Evolutionary conservation across 2,888 invertebrate species (phyloP), one percentile per base, ranked within the genome.

Genomic region (Ormyrus pomaceus): DNA sequence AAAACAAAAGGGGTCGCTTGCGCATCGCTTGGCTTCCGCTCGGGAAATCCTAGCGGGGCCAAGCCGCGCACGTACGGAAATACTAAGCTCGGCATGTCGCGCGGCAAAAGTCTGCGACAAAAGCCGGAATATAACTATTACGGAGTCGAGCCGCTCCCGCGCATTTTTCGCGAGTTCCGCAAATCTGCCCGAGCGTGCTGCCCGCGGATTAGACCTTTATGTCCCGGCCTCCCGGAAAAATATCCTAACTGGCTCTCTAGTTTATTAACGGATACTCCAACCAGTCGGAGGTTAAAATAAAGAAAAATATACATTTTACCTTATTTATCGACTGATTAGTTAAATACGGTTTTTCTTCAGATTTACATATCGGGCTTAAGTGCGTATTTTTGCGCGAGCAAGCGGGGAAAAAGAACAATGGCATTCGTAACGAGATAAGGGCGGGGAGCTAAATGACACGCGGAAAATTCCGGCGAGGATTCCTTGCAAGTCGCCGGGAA

Each of bases 401-500:
- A 48, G 58, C n/a, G 71, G 6, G 13, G 7, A 75, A 82, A 84
- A 87, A 85, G 86, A 86, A 86, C 86, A 86, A 86, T 86, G 86
- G 85, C 83, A 82, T 80, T 83, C 84, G 83, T 86, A 86, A 87
- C 83, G 84, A 85, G 84, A 65, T 72, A 80, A 76, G 76, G 72
- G 64, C 19, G 79, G 76, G 82, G 79, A 62, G 79, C 76, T 84
- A 74, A 71, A 65, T 53, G 69, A 74, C 66, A 56, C 73, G 66
- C 65, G 76, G 72, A 61, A 80, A 80, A 80, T 77, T 72, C 70
- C 48, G 46, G 6, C 19, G 34, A 9, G 71, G 61, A 75, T 84
- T 85, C 83, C 78, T 87, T 83, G 83, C 83, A 83, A 83, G 82
- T 85, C 80, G 82, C 81, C 85, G 84, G 84, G 84, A 86, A 89